phyloP scores from a whole-genome alignment of 2,888 invertebrate species.

The Yponomeuta evonymella region DNA sequence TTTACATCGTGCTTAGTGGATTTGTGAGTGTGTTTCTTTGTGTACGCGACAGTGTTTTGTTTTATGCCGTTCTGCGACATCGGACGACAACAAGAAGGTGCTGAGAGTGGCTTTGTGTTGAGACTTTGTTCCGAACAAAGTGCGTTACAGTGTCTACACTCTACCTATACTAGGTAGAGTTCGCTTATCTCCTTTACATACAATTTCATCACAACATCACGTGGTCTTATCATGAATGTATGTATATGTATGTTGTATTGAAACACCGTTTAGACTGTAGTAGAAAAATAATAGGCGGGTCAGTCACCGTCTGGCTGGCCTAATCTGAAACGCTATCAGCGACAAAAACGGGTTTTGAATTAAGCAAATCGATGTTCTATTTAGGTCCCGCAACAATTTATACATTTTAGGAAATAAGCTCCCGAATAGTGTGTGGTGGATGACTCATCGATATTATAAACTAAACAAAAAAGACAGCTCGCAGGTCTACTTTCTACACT shows the following conservation, averaged over 20 bases:
- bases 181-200: slow-evolving; percentile 5
- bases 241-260: not conserved
- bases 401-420: not conserved
- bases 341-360: not conserved
- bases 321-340: not conserved
- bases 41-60: slow-evolving; percentile 41
- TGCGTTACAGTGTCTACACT: not conserved
- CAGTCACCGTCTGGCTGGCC: not conserved
- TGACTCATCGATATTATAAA: not conserved
- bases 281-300: not conserved
- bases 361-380: not conserved
- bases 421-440: not conserved
- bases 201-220: slow-evolving; percentile 5
- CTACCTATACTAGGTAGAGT: slow-evolving; percentile 13
- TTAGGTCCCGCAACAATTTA: not conserved
- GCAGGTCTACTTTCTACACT: not conserved
- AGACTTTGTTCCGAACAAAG: not conserved
- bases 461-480: not conserved
- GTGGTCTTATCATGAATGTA: not conserved
- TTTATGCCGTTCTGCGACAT: not conserved
- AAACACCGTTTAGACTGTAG: not conserved
- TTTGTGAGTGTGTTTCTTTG: slow-evolving; percentile 48
- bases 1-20: slow-evolving; percentile 26
- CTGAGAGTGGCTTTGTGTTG: slow-evolving; percentile 9
- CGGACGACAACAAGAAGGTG: slow-evolving; percentile 13